These are phyloP conservation scores for Epinephelus lanceolatus DNA, from an alignment of 2,113 vertebrate genomes.

Conservation along the genomic window DNA sequence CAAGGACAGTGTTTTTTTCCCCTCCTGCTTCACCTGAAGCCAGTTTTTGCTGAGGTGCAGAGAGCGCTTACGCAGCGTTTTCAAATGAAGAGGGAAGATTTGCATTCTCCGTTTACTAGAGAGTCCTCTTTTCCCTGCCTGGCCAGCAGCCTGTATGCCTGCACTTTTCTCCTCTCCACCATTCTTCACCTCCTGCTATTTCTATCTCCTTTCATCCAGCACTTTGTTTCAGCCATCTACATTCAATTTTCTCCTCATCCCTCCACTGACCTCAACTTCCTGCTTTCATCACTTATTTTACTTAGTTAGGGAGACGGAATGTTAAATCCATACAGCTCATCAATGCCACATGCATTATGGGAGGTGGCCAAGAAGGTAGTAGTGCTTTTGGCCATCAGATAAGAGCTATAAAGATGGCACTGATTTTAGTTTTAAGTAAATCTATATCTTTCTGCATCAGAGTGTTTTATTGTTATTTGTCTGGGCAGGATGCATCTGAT, in stretches of 20 bases:
- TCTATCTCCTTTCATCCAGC: constrained; percentile 19
- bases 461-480: constrained; percentile 29
- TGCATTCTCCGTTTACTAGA: constrained; percentile 52
- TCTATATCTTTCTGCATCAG: constrained; percentile 4
- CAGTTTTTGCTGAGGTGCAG: constrained; percentile 38
- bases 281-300: constrained; percentile 22
- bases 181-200: constrained; percentile 20
- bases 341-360: constrained; percentile 15
- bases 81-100: constrained; percentile 55
- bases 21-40: constrained; percentile 29
- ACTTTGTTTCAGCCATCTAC: constrained; percentile 4
- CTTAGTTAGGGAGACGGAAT: neutral
- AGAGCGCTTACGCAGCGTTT: constrained; percentile 58
- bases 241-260: constrained; percentile 4
- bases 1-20: constrained; percentile 42
- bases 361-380: neutral
- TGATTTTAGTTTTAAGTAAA: constrained; percentile 13
- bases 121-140: constrained; percentile 20
- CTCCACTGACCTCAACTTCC: constrained; percentile 11
- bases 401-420: neutral
- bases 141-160: constrained; percentile 28
- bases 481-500: constrained; percentile 22
- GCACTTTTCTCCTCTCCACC: constrained; percentile 10
- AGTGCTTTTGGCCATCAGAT: neutral
- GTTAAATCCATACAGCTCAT: constrained; percentile 27